phyloP scores from a whole-genome alignment of 2,888 invertebrate species.

The Orchestes rusci region DNA sequence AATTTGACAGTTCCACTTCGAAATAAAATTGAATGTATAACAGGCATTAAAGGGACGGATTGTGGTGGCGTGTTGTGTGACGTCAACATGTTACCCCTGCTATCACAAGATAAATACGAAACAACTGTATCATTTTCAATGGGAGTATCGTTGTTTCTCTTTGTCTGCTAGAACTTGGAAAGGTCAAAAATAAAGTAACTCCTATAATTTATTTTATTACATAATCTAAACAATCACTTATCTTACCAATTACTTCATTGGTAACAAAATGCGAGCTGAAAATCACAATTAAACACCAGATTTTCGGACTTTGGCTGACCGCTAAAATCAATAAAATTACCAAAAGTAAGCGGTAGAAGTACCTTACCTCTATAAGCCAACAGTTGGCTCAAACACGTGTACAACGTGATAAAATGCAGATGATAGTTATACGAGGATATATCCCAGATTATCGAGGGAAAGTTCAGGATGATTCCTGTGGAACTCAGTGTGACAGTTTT shows the following conservation, averaged over 20 bases:
- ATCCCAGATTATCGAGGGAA: slow-evolving; percentile 62
- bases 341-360: not conserved
- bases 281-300: slow-evolving; percentile 34
- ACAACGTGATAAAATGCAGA: slow-evolving; percentile 54
- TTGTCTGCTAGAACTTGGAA: too few species aligned
- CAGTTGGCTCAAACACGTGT: slow-evolving; percentile 56
- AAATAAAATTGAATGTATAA: too few species aligned
- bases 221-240: too few species aligned
- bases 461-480: slow-evolving; percentile 52
- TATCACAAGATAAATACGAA: too few species aligned
- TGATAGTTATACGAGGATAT: slow-evolving; percentile 44
- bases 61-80: too few species aligned
- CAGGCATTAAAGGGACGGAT: too few species aligned
- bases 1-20: too few species aligned
- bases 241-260: not conserved
- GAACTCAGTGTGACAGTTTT: slow-evolving; percentile 56
- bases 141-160: too few species aligned
- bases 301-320: slow-evolving; percentile 31
- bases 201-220: too few species aligned
- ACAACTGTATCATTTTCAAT: too few species aligned
- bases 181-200: too few species aligned
- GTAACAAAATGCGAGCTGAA: slow-evolving; percentile 21
- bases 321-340: slow-evolving; percentile 21
- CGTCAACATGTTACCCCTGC: too few species aligned
- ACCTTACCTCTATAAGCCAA: slow-evolving; percentile 57